Percentiles rank a stretch among this genome's conserved stretches.
These are phyloP conservation scores for Neodiprion virginianus DNA, from an alignment of 1,140 invertebrate species.

Conservation along the genomic window DNA sequence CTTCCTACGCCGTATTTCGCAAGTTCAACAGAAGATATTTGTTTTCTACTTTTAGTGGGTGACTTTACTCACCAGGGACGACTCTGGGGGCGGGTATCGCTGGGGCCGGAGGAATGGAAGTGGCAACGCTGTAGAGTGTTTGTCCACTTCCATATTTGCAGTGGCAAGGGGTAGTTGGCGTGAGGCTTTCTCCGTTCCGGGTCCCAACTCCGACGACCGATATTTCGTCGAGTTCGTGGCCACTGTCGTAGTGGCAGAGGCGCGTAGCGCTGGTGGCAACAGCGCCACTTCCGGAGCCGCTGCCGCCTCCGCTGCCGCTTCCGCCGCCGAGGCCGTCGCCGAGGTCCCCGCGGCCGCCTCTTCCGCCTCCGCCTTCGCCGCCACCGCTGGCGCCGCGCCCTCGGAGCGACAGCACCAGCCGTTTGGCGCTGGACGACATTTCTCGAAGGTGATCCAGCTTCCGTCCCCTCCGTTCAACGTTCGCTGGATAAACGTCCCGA, in stretches of 20 bases:
- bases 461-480: slow-evolving; percentile 34
- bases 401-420: slow-evolving; percentile 72
- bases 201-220: slow-evolving; percentile 71
- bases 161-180: slow-evolving; percentile 65
- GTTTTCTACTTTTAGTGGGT: too few relatives aligned
- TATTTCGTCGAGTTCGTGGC: slow-evolving; percentile 79
- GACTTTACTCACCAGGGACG: slow-evolving; percentile 41
- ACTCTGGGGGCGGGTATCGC: slow-evolving; percentile 43
- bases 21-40: too few relatives aligned
- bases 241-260: slow-evolving; percentile 62
- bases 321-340: slow-evolving; percentile 49
- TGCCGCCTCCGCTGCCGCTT: slow-evolving; percentile 47
- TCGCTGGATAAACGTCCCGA: background rate
- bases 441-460: slow-evolving; percentile 60
- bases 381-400: slow-evolving; percentile 61
- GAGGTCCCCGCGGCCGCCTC: slow-evolving; percentile 54
- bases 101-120: slow-evolving; percentile 52
- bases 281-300: slow-evolving; percentile 55
- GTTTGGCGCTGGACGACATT: slow-evolving; percentile 71
- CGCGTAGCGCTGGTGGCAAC: slow-evolving; percentile 60
- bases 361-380: slow-evolving; percentile 54
- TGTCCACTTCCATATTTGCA: slow-evolving; percentile 61
- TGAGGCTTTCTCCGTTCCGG: slow-evolving; percentile 65
- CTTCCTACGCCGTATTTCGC: too few relatives aligned
- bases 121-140: slow-evolving; percentile 55